Evolutionary conservation across 2,888 invertebrate species (phyloP).

Genomic region (Sphecodes monilicornis): DNA sequence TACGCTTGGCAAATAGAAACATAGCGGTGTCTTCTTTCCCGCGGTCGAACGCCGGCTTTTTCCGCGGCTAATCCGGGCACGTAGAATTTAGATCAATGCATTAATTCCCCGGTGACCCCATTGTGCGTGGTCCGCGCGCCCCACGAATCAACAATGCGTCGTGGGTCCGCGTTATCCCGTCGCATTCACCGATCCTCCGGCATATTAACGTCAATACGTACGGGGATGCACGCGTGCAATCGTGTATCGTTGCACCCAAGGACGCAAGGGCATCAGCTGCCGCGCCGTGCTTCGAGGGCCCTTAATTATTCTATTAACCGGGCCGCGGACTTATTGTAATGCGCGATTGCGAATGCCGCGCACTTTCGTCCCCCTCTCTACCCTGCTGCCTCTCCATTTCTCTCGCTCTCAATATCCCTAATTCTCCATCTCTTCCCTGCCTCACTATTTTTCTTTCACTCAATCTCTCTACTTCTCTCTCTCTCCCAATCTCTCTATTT

Average conservation of each 20-base stretch:
- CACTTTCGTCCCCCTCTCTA: not conserved
- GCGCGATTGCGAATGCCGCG: constrained; percentile 62
- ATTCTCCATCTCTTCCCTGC: too few relatives aligned
- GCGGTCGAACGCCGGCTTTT: constrained; percentile 58
- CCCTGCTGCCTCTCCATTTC: not conserved
- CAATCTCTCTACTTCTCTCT: not conserved
- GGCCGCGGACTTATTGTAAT: constrained; percentile 82
- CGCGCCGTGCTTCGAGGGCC: constrained; percentile 75
- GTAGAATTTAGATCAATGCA: constrained; percentile 68
- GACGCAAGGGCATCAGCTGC: constrained; percentile 80
- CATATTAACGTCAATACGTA: constrained; percentile 15
- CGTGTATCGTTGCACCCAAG: constrained; percentile 11
- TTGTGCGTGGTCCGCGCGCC: constrained; percentile 69
- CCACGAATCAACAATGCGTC: constrained; percentile 71
- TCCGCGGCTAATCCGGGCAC: constrained; percentile 71
- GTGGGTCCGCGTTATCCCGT: constrained; percentile 60
- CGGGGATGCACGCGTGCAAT: not conserved
- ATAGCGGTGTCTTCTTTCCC: not conserved
- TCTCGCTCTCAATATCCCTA: too few relatives aligned
- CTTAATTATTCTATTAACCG: constrained; percentile 84
- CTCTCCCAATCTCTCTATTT: too few relatives aligned
- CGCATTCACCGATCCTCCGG: constrained; percentile 40
- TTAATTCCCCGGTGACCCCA: constrained; percentile 72
- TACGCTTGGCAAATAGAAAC: not conserved
- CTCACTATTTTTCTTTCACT: not conserved